These are phyloP conservation scores for Danaus plexippus DNA, from an alignment of 1,140 invertebrate species.

Conservation along the genomic window DNA sequence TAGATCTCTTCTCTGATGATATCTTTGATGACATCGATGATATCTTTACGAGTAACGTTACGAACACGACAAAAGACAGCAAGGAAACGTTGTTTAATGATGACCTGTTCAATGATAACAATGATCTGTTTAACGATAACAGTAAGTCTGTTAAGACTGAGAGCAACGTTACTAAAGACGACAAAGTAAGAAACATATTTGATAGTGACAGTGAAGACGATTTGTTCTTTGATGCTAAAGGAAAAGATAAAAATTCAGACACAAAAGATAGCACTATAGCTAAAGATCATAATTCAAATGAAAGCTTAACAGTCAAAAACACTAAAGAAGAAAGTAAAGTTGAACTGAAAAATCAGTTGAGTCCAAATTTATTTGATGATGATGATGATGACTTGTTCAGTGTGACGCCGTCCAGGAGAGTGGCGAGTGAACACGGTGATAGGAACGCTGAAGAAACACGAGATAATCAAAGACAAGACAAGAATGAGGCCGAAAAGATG, in stretches of 20 bases:
- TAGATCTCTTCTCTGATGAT: slow-evolving; percentile 55
- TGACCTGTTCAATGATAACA: slow-evolving; percentile 6
- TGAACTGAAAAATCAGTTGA: slow-evolving; percentile 19
- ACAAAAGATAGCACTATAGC: background rate
- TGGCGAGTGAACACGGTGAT: too few species aligned
- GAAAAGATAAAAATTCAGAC: slow-evolving; percentile 3
- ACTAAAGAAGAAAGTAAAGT: too few species aligned
- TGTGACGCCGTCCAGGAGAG: background rate
- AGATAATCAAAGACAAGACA: too few species aligned
- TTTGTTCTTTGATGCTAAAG: slow-evolving; percentile 15
- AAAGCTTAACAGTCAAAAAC: background rate
- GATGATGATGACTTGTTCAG: slow-evolving; percentile 25
- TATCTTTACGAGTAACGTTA: slow-evolving; percentile 49
- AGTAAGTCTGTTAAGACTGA: too few species aligned
- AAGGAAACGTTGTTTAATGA: slow-evolving; percentile 53
- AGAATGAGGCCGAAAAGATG: too few species aligned
- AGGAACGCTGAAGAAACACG: too few species aligned
- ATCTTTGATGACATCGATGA: slow-evolving; percentile 61
- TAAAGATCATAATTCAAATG: slow-evolving; percentile 2
- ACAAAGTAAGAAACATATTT: slow-evolving; percentile 22
- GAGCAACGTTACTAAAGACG: slow-evolving; percentile 5
- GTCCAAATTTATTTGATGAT: slow-evolving; percentile 40
- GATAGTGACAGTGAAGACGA: slow-evolving; percentile 25
- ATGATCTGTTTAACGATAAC: slow-evolving; percentile 43
- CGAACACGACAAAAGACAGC: slow-evolving; percentile 24